Percentiles rank a stretch among this genome's conserved stretches.
These are phyloP conservation scores for Colostygia pectinataria DNA, from an alignment of 2,888 invertebrate species.

Conservation along the genomic window DNA sequence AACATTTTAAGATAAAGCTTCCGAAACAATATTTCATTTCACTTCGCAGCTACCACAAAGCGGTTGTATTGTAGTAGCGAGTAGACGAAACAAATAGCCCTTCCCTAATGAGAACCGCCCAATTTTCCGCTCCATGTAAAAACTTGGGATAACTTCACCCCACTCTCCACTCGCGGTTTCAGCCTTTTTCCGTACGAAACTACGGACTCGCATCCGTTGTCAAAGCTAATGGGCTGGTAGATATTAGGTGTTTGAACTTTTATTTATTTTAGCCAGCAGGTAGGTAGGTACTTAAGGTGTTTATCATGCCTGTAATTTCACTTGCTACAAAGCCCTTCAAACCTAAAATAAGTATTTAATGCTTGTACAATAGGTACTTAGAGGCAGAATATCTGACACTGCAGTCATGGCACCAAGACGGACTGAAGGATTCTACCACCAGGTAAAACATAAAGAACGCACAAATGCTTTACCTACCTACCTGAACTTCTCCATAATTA, in stretches of 20 bases:
- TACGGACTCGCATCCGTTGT: slow-evolving; percentile 22
- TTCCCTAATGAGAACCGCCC: slow-evolving; percentile 59
- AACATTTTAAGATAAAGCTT: not conserved
- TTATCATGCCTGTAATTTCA: no score
- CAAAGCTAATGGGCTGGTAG: slow-evolving; percentile 30
- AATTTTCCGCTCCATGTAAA: slow-evolving; percentile 50
- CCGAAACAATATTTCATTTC: slow-evolving; percentile 18
- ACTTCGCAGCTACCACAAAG: slow-evolving; percentile 12
- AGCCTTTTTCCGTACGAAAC: slow-evolving; percentile 35
- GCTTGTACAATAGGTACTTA: no score
- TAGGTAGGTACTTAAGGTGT: no score
- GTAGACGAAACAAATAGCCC: slow-evolving; percentile 58
- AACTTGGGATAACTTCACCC: slow-evolving; percentile 45
- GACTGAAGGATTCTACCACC: no score
- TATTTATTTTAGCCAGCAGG: not conserved
- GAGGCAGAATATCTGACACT: no score
- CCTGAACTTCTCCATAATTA: no score
- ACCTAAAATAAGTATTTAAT: no score
- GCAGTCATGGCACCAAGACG: no score
- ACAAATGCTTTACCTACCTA: no score
- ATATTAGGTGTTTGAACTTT: slow-evolving; percentile 17
- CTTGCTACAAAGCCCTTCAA: no score
- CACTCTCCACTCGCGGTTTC: slow-evolving; percentile 44
- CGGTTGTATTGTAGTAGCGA: slow-evolving; percentile 20
- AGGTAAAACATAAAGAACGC: no score